These are phyloP conservation scores for Agriopis leucophaearia DNA, from an alignment of 2,888 invertebrate genomes.

Conservation along the genomic window DNA sequence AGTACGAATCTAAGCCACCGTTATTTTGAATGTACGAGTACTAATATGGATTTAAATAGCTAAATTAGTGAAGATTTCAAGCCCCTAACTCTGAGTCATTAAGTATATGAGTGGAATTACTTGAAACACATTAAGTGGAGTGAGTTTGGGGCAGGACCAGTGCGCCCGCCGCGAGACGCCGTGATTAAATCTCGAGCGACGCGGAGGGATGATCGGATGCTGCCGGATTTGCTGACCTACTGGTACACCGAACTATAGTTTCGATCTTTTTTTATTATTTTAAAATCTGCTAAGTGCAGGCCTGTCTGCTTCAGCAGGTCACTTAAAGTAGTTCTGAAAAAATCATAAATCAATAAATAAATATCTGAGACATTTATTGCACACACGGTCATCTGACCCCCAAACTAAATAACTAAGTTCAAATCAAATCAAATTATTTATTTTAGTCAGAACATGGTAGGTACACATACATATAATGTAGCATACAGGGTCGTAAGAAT, in stretches of 20 bases:
- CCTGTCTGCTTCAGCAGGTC: too few relatives aligned
- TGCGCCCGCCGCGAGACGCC: slow-evolving; percentile 21
- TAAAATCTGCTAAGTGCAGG: neutral
- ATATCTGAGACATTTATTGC: too few relatives aligned
- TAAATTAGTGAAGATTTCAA: slow-evolving; percentile 10
- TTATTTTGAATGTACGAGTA: neutral
- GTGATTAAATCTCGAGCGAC: slow-evolving; percentile 77
- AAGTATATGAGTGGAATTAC: slow-evolving; percentile 23
- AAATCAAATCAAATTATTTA: too few relatives aligned
- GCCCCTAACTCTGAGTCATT: slow-evolving; percentile 1
- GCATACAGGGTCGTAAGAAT: too few relatives aligned
- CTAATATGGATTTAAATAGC: neutral
- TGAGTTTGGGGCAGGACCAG: neutral
- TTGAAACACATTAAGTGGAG: slow-evolving; percentile 28
- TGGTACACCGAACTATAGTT: slow-evolving; percentile 27
- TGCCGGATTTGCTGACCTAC: slow-evolving; percentile 44
- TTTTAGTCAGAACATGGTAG: too few relatives aligned
- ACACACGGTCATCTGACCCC: too few relatives aligned
- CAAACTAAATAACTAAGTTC: too few relatives aligned
- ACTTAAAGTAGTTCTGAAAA: too few relatives aligned
- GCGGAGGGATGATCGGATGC: slow-evolving; percentile 69
- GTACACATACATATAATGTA: too few relatives aligned
- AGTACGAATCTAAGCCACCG: neutral
- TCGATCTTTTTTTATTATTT: neutral
- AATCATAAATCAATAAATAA: too few relatives aligned